These are phyloP conservation scores for Pseudomugil gertrudae DNA, from an alignment of 2,797 vertebrate species.

Conservation along the genomic window DNA sequence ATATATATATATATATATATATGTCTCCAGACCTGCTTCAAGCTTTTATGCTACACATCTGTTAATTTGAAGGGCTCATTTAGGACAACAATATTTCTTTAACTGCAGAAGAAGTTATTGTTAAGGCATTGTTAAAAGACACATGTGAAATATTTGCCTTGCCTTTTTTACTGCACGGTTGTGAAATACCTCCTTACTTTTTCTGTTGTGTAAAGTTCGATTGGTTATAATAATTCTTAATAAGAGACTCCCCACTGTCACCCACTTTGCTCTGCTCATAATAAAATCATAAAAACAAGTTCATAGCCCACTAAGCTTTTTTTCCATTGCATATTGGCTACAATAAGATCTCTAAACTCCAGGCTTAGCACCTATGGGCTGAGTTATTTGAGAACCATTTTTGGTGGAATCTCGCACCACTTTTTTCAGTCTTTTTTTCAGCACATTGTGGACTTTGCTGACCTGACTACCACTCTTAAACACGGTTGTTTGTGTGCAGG, in stretches of 20 bases:
- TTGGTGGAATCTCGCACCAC: background rate
- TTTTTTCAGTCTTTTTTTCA: too few relatives aligned
- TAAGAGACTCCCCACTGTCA: background rate
- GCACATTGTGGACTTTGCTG: background rate
- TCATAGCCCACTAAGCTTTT: background rate
- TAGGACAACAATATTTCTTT: background rate
- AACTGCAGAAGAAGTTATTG: background rate
- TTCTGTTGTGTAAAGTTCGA: too few relatives aligned
- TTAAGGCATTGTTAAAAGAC: background rate
- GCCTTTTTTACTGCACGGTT: too few relatives aligned
- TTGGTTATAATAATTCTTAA: background rate
- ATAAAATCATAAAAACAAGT: background rate
- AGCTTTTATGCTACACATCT: background rate
- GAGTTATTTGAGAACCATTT: background rate
- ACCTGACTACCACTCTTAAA: background rate
- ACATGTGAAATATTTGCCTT: too few relatives aligned
- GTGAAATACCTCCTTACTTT: too few relatives aligned
- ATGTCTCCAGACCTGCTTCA: too few relatives aligned
- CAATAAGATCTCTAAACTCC: background rate
- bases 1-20: too few relatives aligned
- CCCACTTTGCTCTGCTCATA: background rate
- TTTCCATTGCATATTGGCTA: background rate
- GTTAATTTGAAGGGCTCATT: background rate
- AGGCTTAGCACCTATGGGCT: background rate
- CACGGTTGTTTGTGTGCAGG: slow-evolving; percentile 1